phyloP scores from a whole-genome alignment of 1,140 invertebrate genomes.

The Calliphora vicina region DNA sequence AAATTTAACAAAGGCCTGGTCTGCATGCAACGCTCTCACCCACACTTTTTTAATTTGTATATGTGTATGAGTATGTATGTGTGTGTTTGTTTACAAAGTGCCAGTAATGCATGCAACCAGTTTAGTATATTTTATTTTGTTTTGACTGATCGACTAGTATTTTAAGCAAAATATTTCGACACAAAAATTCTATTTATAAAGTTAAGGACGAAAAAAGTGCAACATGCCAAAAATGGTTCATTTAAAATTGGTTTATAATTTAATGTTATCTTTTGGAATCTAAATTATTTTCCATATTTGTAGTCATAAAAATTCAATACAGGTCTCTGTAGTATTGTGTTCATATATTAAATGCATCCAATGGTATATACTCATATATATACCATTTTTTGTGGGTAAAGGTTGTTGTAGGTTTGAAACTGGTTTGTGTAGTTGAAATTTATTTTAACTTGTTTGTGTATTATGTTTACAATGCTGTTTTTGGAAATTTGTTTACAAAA shows the following conservation, averaged over 20 bases:
- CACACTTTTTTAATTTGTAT: background rate
- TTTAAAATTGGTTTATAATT: background rate
- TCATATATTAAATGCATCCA: too few species aligned
- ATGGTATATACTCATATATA: too few species aligned
- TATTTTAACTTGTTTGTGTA: conserved; percentile 15
- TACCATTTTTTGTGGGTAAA: background rate
- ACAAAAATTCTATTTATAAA: background rate
- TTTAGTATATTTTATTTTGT: background rate
- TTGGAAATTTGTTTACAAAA: conserved; percentile 28
- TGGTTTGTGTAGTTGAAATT: background rate
- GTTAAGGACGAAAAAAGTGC: too few species aligned
- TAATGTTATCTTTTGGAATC: background rate
- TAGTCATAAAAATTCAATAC: too few species aligned
- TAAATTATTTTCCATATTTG: too few species aligned
- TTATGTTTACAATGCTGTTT: conserved; percentile 26
- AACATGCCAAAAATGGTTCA: background rate
- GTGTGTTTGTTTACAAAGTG: conserved; percentile 5
- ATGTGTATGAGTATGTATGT: background rate
- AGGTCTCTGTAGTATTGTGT: too few species aligned
- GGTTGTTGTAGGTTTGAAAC: background rate
- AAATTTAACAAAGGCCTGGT: conserved; percentile 10
- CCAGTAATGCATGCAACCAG: background rate
- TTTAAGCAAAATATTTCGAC: conserved; percentile 30
- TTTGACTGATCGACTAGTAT: conserved; percentile 28
- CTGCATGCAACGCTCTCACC: background rate